Percentiles rank a stretch among this genome's conserved stretches.
Conservation (phyloP, 1,140 invertebrate genomes). For the Drosophila guanche region DNA sequence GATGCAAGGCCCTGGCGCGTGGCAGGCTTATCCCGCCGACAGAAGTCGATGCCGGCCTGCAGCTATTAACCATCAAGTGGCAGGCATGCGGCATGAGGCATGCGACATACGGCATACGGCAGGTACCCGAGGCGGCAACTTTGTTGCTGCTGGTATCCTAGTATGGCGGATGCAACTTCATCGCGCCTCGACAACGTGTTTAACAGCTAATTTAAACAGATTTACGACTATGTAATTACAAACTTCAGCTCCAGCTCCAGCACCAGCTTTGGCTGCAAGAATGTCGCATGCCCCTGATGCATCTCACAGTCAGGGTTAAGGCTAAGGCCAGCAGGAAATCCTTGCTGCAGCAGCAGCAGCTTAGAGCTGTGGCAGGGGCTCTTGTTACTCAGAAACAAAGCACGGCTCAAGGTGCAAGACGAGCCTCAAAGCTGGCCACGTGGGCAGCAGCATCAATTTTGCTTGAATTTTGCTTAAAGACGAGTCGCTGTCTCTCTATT, state of each 20-base stretch:
- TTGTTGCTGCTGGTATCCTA: conserved; percentile 14
- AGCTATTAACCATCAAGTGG: not conserved
- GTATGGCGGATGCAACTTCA: conserved; percentile 28
- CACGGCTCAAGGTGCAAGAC: too few species aligned
- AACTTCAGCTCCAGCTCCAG: not conserved
- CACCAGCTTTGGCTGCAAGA: too few species aligned
- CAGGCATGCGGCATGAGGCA: not conserved
- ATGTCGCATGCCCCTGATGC: too few species aligned
- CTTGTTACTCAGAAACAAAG: too few species aligned
- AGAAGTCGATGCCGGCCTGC: conserved; percentile 2
- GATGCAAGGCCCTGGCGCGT: not conserved
- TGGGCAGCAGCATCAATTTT: too few species aligned
- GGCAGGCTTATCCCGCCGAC: conserved; percentile 3
- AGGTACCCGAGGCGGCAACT: not conserved
- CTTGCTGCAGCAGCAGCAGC: too few species aligned
- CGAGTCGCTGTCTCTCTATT: too few species aligned
- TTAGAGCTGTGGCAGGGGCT: too few species aligned
- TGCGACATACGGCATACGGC: not conserved
- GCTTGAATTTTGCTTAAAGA: too few species aligned
- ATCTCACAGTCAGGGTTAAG: too few species aligned
- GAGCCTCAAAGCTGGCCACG: too few species aligned
- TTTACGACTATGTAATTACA: conserved; percentile 54
- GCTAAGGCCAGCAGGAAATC: too few species aligned
- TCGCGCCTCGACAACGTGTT: conserved; percentile 54
- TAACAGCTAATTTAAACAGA: conserved; percentile 69